A percentile compares a stretch with the other conserved stretches of the same genome.
Evolutionary conservation across 2,888 invertebrate genomes (phyloP).

Genomic region (Andricus curvator): DNA sequence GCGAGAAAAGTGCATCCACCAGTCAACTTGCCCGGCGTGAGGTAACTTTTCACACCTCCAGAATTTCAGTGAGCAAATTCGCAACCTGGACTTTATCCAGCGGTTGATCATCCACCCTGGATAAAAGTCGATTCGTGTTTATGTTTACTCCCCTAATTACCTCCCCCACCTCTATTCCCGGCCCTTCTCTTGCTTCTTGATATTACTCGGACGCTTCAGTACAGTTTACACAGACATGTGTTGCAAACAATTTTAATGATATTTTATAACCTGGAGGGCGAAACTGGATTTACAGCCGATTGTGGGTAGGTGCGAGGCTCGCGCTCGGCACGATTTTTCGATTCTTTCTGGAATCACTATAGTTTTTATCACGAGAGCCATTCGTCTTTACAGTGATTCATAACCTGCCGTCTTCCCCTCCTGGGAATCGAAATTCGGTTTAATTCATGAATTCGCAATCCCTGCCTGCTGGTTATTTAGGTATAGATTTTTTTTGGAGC

Average conservation of each 20-base stretch:
- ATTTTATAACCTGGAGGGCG: not conserved
- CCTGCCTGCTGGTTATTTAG: not conserved
- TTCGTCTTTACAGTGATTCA: slow-evolving; percentile 21
- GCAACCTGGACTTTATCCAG: not conserved
- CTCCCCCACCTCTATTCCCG: slow-evolving; percentile 58
- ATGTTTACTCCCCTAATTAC: slow-evolving; percentile 74
- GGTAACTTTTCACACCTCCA: slow-evolving; percentile 27
- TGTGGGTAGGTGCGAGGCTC: not conserved
- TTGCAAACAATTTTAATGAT: slow-evolving; percentile 27
- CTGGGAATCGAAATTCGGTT: slow-evolving; percentile 11
- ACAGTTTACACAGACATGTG: slow-evolving; percentile 36
- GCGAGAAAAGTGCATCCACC: slow-evolving; percentile 52
- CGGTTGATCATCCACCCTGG: not conserved
- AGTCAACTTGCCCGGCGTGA: slow-evolving; percentile 3
- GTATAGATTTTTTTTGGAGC: not conserved
- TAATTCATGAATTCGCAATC: not conserved
- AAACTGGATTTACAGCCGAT: not conserved
- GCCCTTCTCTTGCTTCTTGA: slow-evolving; percentile 46
- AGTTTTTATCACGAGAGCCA: slow-evolving; percentile 14
- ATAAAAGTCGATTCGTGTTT: slow-evolving; percentile 69
- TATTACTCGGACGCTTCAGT: slow-evolving; percentile 53
- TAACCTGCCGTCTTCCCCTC: slow-evolving; percentile 21
- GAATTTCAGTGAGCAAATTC: not conserved
- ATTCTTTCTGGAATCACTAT: not conserved
- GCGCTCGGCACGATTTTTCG: not conserved